phyloP scores from a whole-genome alignment of 1,140 invertebrate species.

The Megalopta genalis region DNA sequence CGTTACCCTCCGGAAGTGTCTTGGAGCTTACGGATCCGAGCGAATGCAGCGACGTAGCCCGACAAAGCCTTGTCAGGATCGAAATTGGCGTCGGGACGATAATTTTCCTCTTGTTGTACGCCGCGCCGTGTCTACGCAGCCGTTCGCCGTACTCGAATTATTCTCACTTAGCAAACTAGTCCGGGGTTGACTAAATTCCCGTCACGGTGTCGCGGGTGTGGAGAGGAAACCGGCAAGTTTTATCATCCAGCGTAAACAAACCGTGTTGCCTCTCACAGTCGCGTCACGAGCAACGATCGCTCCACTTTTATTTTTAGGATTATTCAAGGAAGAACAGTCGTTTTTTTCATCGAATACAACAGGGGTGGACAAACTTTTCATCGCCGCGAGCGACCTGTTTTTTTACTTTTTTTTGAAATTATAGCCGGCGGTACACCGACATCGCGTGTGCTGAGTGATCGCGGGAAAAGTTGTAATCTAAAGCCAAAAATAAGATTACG shows the following conservation, averaged over 20 bases:
- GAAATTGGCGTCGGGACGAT: conserved; percentile 61
- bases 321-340: too few species aligned
- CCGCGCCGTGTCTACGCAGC: not conserved
- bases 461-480: too few species aligned
- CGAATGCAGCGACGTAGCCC: conserved; percentile 17
- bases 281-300: too few species aligned
- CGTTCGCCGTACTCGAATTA: conserved; percentile 51
- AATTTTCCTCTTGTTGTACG: conserved; percentile 40
- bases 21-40: conserved; percentile 11
- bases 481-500: too few species aligned
- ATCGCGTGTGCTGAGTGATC: too few species aligned
- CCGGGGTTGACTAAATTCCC: not conserved
- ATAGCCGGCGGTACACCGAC: too few species aligned
- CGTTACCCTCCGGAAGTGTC: conserved; percentile 38
- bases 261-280: too few species aligned
- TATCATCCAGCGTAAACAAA: not conserved
- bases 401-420: too few species aligned
- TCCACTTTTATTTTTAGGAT: too few species aligned
- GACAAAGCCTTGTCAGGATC: conserved; percentile 51
- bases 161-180: conserved; percentile 45
- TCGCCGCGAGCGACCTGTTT: too few species aligned
- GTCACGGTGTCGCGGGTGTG: not conserved
- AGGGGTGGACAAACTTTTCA: too few species aligned
- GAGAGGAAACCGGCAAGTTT: not conserved
- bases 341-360: too few species aligned